A percentile compares a stretch with the other conserved stretches of the same genome.
phyloP scores from a whole-genome alignment of 35 echinoderm and acorn worm species.

The Heliocidaris erythrogramma region DNA sequence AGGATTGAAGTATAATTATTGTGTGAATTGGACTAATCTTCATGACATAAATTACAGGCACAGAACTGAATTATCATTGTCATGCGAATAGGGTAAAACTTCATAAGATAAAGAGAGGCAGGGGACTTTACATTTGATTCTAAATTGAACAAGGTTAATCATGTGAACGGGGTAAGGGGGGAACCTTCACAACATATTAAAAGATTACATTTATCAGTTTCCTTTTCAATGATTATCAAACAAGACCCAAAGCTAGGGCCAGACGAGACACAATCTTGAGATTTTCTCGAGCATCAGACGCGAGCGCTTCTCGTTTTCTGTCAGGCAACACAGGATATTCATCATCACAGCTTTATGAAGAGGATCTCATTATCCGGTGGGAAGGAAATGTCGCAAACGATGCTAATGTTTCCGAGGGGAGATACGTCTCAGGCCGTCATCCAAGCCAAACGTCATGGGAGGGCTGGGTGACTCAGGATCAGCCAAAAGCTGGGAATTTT shows the following conservation, averaged over 20 bases:
- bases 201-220: background rate
- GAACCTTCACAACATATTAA: background rate
- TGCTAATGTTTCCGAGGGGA: background rate
- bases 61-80: too few relatives aligned
- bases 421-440: background rate
- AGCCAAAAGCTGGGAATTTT: background rate
- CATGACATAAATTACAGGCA: too few relatives aligned
- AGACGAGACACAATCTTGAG: background rate
- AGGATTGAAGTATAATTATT: too few relatives aligned
- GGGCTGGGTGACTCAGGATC: slow-evolving; percentile 5
- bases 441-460: background rate
- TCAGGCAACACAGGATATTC: background rate
- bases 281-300: background rate
- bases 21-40: too few relatives aligned
- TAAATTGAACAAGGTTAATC: too few relatives aligned
- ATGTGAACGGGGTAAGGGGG: too few relatives aligned
- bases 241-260: background rate
- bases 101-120: too few relatives aligned
- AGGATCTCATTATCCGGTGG: background rate
- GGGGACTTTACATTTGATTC: too few relatives aligned
- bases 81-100: too few relatives aligned
- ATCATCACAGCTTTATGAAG: background rate
- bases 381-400: background rate
- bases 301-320: background rate
- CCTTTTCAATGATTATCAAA: background rate